Base-by-base conservation (phyloP, 1,140 invertebrate species). In the Drosophila pseudoobscura region DNA sequence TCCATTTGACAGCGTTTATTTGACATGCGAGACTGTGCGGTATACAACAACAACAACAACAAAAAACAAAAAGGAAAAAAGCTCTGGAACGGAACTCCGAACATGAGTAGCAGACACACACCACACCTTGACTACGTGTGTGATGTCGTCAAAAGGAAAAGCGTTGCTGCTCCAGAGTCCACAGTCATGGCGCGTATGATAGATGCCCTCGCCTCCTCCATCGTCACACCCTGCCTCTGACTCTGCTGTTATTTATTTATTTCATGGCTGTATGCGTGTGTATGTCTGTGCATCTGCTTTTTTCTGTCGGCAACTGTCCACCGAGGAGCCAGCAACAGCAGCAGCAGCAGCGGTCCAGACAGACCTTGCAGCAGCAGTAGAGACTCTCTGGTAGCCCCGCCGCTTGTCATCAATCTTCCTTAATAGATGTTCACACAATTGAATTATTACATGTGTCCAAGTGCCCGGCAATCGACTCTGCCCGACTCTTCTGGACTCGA, bases 371-470 rank as follows among this genome's bases (percentile, higher is more conserved):
- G 31, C 29, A 52, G 31, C 2, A 31, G 51, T 68, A 51, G 59
- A 62, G 61, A 50, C 54, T 11, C 62, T 45, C 66, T 50, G 53
- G 20, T 39, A 47, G 66, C 47, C 62, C 31, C 64, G 57, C 39
- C 63, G 78, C 66, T 71, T 79, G 84, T 88, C 83, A 88, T 88
- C 83, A 88, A 88, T 88, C 83, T 88, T 88, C 84, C 84, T 88
- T 88, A 88, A 88, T 88, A 88, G 83, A 88, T 88, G 84, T 83
- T 88, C 83, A 88, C 83, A 88, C 83, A 88, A 88, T 88, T 88
- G 83, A 88, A 88, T 88, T 88, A 88, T 88, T 88, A 88, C 83
- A 87, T 83, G 83, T 87, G 83, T 87, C 83, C 83, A 79, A 88
- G 83, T 88, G 78, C 66, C 84, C 73, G 78, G 78, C 83, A 75